Evolutionary conservation across 1,140 invertebrate species (phyloP).

Genomic region (Trichomalopsis sarcophagae): DNA sequence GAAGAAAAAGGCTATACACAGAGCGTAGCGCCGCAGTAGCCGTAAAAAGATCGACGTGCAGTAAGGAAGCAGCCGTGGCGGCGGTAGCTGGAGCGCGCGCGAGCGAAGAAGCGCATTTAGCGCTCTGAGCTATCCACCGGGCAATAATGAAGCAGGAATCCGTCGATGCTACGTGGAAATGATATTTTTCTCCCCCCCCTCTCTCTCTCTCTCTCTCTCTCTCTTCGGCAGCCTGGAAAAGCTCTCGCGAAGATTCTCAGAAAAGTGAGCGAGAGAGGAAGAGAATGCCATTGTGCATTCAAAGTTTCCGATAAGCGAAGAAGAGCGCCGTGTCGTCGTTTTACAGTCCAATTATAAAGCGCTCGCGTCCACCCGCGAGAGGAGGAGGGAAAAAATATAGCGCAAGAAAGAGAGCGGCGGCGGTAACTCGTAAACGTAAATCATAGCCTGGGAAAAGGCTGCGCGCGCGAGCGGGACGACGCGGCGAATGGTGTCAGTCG

Average conservation of each 20-base stretch:
- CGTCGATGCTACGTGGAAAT: slow-evolving; percentile 36
- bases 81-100: too few relatives aligned
- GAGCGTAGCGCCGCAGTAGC: neutral
- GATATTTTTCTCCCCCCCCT: slow-evolving; percentile 11
- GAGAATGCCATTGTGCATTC: slow-evolving; percentile 41
- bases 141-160: slow-evolving; percentile 43
- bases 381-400: neutral
- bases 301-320: slow-evolving; percentile 21
- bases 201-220: neutral
- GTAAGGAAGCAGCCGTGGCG: neutral
- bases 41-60: neutral
- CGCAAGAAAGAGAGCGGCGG: slow-evolving; percentile 9
- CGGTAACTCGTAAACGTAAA: slow-evolving; percentile 19
- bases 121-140: neutral
- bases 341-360: slow-evolving; percentile 47
- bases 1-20: neutral
- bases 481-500: neutral
- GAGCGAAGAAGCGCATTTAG: slow-evolving; percentile 37
- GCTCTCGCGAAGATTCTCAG: neutral
- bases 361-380: slow-evolving; percentile 13
- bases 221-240: neutral
- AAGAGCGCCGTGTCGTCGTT: slow-evolving; percentile 6
- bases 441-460: slow-evolving; percentile 28
- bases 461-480: neutral
- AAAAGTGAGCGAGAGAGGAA: slow-evolving; percentile 21